Base-by-base conservation (phyloP, 2,113 vertebrate genomes). In the Dipodomys stephensi region DNA sequence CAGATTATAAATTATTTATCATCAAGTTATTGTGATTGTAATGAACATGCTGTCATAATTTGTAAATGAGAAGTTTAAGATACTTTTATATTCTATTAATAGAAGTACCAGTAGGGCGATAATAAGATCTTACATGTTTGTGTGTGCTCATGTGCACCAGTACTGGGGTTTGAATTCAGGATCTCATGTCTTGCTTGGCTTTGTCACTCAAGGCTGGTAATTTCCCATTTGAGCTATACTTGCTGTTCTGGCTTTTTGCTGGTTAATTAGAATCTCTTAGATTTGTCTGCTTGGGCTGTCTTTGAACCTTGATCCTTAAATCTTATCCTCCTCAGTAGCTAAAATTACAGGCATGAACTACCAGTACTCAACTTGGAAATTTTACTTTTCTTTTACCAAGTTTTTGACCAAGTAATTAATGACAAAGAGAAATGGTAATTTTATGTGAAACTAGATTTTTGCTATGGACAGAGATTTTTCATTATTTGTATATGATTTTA, bases 11-110 rank as follows among this genome's bases (percentile, higher is more conserved):
- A 15, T 83, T 32, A 13, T 49, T 49, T 49, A 49, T 83, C 62
- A 32, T 57, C 60, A 1, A 60, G 30, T 53, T 68, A 32, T 19
- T 82, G 25, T 88, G 49, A 35, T 32, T 83, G 22, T 64, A 89
- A 35, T 67, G 25, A 88, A 46, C 32, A 49, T 71, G 60, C 6
- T n/a, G 18, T 67, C 25, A 62, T 69, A 11, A 78, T 90, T 83
- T 93, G 82, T 91, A 79, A 90, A 64, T 71, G 28, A 73, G 8
- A 84, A 27, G 11, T 83, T 96, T 87, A 84, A 67, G 78, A 4
- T 62, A 73, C 82, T 92, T 92, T 84, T 18, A 69, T 35, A 9
- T 77, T 57, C 53, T 23, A 20, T 67, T 62, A 39, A 65, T 19
- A 87, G 68, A 91, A 78, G 4, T 90, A 91, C 16, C 19, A 87